Base-by-base conservation (phyloP, 2,888 invertebrate genomes). In the Taphrorychus bicolor region DNA sequence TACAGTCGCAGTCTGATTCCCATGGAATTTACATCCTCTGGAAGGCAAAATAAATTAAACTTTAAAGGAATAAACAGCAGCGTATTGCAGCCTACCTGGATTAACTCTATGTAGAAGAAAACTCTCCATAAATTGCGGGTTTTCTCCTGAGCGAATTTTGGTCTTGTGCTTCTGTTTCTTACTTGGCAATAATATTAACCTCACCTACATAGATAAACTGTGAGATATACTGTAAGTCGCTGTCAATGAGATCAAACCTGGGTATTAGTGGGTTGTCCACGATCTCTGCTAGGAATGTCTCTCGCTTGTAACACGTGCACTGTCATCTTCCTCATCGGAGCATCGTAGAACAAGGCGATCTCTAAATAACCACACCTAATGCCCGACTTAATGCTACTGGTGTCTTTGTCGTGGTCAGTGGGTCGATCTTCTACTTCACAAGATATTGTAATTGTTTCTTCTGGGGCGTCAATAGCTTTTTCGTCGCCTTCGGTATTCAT, bases 111-210 rank as follows among this genome's bases (percentile, higher is more conserved):
- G 94, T 74, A 97, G 87, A 45, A 95, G 87, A 82, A 97, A 96
- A 76, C 94, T 92, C 81, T 97, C 97, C 90, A 96, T 93, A 78
- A 92, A 97, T 79, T 94, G 93, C 0, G 97, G 96, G 80, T 91
- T 93, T 77, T 94, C 93, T 0, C 96, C 96, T 63, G 92, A 90
- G 64, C 95, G 88, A 71, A 96, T 94, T 83, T 96, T 95, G 19
- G 96, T 96, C 83, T 97, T 97, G 82, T 93, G 93, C 77, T 95
- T 94, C 81, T 96, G 96, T 82, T 96, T 96, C 81, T 96, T 95
- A 78, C 92, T 88, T 3, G 97, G 97, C 72, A 97, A 83, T 77
- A 97, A 86, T 52, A 97, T 88, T 74, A 97, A 86, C 72, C 96
- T 88, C 70, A 96, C 94, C 90, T 95, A 84, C 58, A 63, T 18